These are phyloP conservation scores for Enteromius viviparus DNA, from an alignment of 2,797 vertebrate species.

Conservation along the genomic window DNA sequence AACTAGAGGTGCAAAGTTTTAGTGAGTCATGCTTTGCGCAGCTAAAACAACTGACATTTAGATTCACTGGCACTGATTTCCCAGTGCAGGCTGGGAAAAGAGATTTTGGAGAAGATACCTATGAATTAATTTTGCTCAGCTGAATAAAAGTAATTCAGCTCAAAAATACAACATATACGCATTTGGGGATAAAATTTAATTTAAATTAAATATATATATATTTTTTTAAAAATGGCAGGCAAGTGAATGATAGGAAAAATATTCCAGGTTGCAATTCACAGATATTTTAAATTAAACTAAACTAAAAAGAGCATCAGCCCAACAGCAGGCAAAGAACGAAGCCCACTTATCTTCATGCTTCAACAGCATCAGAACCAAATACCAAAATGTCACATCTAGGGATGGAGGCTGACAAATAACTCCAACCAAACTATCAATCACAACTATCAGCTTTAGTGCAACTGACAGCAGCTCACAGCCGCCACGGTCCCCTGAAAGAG, in stretches of 20 bases:
- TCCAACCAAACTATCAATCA: constrained; percentile 67
- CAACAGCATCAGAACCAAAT: constrained; percentile 58
- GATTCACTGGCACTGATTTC: neutral
- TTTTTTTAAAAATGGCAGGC: neutral
- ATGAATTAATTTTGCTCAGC: neutral
- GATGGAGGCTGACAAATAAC: constrained; percentile 61
- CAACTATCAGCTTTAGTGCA: constrained; percentile 57
- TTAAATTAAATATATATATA: too few relatives aligned
- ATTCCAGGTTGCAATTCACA: neutral
- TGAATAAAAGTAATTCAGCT: neutral
- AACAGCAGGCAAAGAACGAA: constrained; percentile 14
- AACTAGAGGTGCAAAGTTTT: neutral
- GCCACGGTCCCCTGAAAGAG: constrained; percentile 48
- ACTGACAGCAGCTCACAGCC: constrained; percentile 52
- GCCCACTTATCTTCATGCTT: constrained; percentile 51
- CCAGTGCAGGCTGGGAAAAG: neutral
- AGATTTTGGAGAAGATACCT: neutral
- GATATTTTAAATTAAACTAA: constrained; percentile 22
- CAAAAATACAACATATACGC: neutral
- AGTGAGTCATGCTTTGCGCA: constrained; percentile 5
- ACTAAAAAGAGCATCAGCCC: constrained; percentile 50
- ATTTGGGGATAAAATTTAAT: too few relatives aligned
- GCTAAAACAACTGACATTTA: constrained; percentile 4
- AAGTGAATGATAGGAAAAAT: neutral
- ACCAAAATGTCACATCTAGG: constrained; percentile 54